Evolutionary conservation across 1,140 invertebrate genomes (phyloP).

Genomic region (Drosophila lacertosa): DNA sequence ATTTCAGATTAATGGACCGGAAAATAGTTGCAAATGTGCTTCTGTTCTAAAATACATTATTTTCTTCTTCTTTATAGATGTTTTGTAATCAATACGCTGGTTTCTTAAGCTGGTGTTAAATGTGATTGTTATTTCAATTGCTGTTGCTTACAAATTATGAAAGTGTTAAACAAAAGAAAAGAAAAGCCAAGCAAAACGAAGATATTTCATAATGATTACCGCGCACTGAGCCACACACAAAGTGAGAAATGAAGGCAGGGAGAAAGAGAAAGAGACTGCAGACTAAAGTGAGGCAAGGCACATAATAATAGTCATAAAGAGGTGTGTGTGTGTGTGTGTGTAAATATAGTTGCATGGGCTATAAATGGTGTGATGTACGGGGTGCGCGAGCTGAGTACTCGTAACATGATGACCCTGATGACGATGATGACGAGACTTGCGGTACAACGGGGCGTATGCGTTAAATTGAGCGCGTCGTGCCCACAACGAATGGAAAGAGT

Average conservation of each 20-base stretch:
- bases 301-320: conserved; percentile 34
- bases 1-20: too few relatives aligned
- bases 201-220: conserved; percentile 40
- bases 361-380: neutral
- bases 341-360: conserved; percentile 1
- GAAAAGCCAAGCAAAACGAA: conserved; percentile 28
- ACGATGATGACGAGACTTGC: conserved; percentile 27
- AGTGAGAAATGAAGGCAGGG: conserved; percentile 9
- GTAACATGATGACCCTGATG: conserved; percentile 68
- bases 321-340: conserved; percentile 15
- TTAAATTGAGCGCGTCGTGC: conserved; percentile 66
- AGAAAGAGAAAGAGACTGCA: conserved; percentile 37
- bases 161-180: conserved; percentile 45
- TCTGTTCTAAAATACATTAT: too few relatives aligned
- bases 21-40: too few relatives aligned
- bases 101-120: neutral
- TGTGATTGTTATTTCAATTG: conserved; percentile 9
- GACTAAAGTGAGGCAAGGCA: conserved; percentile 33
- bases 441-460: conserved; percentile 64
- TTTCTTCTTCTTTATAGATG: too few relatives aligned
- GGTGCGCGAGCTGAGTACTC: conserved; percentile 27
- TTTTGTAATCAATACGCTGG: too few relatives aligned
- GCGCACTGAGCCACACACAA: conserved; percentile 5
- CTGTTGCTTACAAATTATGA: conserved; percentile 38
- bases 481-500: conserved; percentile 29